These are phyloP conservation scores for Polymixis lichenea DNA, from an alignment of 2,888 invertebrate genomes.

Conservation along the genomic window DNA sequence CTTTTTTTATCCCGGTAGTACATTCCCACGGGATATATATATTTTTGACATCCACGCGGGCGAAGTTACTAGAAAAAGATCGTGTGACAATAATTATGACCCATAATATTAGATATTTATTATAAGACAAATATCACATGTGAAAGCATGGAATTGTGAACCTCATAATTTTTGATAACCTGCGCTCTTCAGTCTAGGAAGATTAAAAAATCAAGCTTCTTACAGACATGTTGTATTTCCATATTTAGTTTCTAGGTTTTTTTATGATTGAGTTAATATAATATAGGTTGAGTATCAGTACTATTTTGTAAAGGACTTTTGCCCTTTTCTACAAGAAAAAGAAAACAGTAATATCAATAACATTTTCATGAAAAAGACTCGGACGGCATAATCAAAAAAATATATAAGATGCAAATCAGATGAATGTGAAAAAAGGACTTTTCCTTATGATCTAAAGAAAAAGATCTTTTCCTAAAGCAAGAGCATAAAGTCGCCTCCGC, in stretches of 20 bases:
- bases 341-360: neutral
- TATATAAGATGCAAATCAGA: neutral
- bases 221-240: neutral
- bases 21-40: too few species aligned
- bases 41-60: too few species aligned
- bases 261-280: neutral
- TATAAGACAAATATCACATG: neutral
- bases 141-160: neutral
- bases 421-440: neutral
- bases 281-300: neutral
- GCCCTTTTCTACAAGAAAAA: neutral
- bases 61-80: too few species aligned
- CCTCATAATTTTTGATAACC: too few species aligned
- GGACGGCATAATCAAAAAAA: neutral
- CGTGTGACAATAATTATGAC: neutral
- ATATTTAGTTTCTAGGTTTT: neutral
- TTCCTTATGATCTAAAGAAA: neutral
- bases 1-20: too few species aligned
- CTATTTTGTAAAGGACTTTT: neutral
- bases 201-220: neutral
- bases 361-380: neutral
- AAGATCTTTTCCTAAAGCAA: neutral
- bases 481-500: slow-evolving; percentile 14
- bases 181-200: neutral
- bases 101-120: neutral